A percentile compares a stretch with the other conserved stretches of the same genome.
These are phyloP conservation scores for Poecilia wingei DNA, from an alignment of 2,797 vertebrate genomes.

Conservation along the genomic window DNA sequence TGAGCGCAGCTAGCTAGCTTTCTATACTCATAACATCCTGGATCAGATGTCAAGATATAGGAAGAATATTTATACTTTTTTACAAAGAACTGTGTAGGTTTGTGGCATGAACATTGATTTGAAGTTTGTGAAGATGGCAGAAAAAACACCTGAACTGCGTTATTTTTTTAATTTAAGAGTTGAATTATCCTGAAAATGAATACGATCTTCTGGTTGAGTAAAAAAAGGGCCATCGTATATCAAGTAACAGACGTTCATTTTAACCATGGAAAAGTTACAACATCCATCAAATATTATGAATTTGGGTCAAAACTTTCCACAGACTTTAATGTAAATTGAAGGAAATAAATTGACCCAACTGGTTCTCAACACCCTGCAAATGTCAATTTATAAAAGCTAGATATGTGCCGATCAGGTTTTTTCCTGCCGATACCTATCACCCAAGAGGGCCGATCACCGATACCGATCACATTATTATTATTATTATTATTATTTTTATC, in stretches of 20 bases:
- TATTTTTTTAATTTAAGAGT: too few relatives aligned
- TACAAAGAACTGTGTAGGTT: too few relatives aligned
- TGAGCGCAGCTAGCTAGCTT: neutral
- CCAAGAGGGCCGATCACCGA: too few relatives aligned
- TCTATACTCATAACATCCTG: neutral
- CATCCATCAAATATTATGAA: neutral
- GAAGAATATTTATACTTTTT: too few relatives aligned
- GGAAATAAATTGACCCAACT: neutral
- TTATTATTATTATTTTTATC: too few relatives aligned
- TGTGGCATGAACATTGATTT: too few relatives aligned
- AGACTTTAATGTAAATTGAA: neutral
- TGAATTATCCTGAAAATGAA: neutral
- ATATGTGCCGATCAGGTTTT: too few relatives aligned
- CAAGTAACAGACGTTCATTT: neutral
- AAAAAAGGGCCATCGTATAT: neutral
- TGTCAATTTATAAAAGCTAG: neutral
- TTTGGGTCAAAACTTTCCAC: neutral
- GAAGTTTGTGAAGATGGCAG: too few relatives aligned
- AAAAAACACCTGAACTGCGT: too few relatives aligned
- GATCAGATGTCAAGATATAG: neutral
- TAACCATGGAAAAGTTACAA: neutral
- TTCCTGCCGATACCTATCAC: too few relatives aligned
- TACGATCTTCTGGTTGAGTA: neutral
- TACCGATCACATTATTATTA: too few relatives aligned
- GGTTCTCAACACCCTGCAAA: neutral